Evolutionary conservation across 1,140 invertebrate genomes (phyloP).

Genomic region (Lepidotrigona ventralis): DNA sequence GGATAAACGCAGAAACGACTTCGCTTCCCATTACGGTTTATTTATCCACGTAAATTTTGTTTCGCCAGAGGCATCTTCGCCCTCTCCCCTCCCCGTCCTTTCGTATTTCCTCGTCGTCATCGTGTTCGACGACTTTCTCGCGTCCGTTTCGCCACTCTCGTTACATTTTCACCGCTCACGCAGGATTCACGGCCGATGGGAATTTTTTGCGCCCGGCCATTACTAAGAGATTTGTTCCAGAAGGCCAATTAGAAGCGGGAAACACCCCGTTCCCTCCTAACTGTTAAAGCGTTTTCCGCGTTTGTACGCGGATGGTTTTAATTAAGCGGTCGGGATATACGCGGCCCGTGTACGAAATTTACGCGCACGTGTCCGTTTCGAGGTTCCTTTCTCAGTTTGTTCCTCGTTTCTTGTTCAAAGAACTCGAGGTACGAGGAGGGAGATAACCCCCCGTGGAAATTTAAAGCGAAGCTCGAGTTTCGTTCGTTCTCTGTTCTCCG

Average conservation of each 20-base stretch:
- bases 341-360: background rate
- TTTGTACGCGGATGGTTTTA: constrained; percentile 39
- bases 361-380: background rate
- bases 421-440: too few relatives aligned
- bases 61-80: background rate
- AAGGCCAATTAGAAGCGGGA: constrained; percentile 28
- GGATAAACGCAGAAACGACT: background rate
- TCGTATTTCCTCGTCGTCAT: background rate
- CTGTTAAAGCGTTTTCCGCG: constrained; percentile 40
- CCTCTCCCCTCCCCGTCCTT: background rate
- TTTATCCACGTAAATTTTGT: background rate
- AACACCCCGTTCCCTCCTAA: background rate
- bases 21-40: background rate
- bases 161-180: constrained; percentile 29
- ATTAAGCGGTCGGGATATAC: constrained; percentile 15
- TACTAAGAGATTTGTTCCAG: constrained; percentile 22
- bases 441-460: background rate
- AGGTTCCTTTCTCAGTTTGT: background rate
- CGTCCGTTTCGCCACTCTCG: background rate
- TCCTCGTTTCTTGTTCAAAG: background rate
- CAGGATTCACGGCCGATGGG: constrained; percentile 16
- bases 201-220: constrained; percentile 5
- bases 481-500: too few relatives aligned
- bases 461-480: background rate
- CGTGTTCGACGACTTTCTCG: background rate